phyloP scores from a whole-genome alignment of 1,140 invertebrate species.

The Drosophila pandora region DNA sequence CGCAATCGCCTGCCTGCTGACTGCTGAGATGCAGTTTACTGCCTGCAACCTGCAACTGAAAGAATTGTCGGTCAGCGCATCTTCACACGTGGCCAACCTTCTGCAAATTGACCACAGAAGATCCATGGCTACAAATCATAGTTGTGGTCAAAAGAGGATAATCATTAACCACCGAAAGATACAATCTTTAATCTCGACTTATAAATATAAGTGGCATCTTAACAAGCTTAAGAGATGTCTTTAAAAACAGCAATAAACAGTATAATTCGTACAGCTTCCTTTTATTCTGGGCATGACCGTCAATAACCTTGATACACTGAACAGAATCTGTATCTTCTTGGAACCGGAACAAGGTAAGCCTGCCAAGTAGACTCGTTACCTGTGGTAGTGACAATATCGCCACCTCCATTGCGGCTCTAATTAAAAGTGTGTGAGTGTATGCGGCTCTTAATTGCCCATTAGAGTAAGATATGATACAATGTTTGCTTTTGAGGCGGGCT shows the following conservation, averaged over 20 bases:
- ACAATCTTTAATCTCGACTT: background rate
- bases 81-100: conserved; percentile 12
- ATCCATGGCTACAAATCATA: conserved; percentile 22
- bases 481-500: conserved; percentile 13
- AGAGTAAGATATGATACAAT: conserved; percentile 14
- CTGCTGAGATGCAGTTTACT: conserved; percentile 22
- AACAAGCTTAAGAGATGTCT: background rate
- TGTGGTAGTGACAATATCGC: conserved; percentile 9
- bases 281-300: background rate
- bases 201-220: background rate
- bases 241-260: background rate
- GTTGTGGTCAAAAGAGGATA: conserved; percentile 14
- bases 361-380: background rate
- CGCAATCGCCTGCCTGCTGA: conserved; percentile 44
- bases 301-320: conserved; percentile 13
- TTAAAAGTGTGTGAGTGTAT: conserved; percentile 14
- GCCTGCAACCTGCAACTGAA: conserved; percentile 1
- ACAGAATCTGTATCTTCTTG: conserved; percentile 28
- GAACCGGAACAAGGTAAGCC: conserved; percentile 38
- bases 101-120: conserved; percentile 22
- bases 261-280: conserved; percentile 18
- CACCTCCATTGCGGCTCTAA: conserved; percentile 18
- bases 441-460: conserved; percentile 30
- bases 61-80: background rate
- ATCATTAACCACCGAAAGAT: background rate